A percentile compares a stretch with the other conserved stretches of the same genome.
phyloP scores from a whole-genome alignment of 2,888 invertebrate species.

The Andrena bicolor region DNA sequence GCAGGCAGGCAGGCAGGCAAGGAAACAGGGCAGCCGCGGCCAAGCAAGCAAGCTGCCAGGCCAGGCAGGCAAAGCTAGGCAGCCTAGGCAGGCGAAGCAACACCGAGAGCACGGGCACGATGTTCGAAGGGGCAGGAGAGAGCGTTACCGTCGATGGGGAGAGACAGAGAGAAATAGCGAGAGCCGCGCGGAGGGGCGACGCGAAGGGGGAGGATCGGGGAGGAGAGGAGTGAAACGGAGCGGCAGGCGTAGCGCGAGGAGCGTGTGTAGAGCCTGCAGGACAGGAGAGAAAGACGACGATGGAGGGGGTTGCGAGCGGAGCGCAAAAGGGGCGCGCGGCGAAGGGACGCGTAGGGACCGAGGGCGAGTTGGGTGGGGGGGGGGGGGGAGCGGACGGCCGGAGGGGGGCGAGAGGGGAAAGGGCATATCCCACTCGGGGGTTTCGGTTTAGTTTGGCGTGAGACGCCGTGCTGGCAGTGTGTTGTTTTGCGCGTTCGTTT shows the following conservation, averaged over 20 bases:
- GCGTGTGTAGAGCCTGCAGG: constrained; percentile 53
- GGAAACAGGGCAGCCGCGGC: constrained; percentile 28
- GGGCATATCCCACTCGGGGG: constrained; percentile 69
- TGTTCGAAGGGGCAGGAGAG: constrained; percentile 52
- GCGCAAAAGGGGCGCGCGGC: constrained; percentile 56
- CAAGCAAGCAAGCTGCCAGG: constrained; percentile 22
- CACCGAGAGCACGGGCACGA: constrained; percentile 44
- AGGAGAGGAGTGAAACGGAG: constrained; percentile 50
- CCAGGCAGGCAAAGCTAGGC: constrained; percentile 45
- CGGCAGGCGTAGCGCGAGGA: constrained; percentile 52
- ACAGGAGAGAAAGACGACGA: constrained; percentile 49
- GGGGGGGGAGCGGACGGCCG: constrained; percentile 49
- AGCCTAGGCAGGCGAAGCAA: constrained; percentile 36
- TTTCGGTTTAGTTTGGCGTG: constrained; percentile 74
- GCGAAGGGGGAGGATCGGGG: constrained; percentile 20
- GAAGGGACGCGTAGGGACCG: constrained; percentile 58
- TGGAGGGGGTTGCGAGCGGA: constrained; percentile 42
- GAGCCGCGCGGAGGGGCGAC: background rate
- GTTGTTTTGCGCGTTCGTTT: constrained; percentile 26
- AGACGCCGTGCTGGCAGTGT: constrained; percentile 63
- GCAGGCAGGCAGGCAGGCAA: constrained; percentile 33
- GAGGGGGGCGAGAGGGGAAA: constrained; percentile 56
- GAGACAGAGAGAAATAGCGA: constrained; percentile 13
- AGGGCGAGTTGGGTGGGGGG: constrained; percentile 29
- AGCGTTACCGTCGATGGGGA: constrained; percentile 16